Evolutionary conservation across 2,888 invertebrate species (phyloP), one percentile per base, ranked within the genome.

Genomic region (Alsophila aescularia): DNA sequence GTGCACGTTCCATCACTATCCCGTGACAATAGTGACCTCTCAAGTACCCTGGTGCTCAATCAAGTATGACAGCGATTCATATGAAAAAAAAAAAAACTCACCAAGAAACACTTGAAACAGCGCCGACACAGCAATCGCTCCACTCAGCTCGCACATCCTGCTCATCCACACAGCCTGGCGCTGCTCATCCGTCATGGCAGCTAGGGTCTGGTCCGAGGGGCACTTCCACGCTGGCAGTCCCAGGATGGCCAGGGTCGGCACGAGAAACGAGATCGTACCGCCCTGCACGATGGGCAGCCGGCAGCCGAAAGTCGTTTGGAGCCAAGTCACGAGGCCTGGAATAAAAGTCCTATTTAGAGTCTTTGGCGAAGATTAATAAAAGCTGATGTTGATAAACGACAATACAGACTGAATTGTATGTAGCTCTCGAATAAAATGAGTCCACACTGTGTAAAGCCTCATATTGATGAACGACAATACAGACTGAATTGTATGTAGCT

Each of bases 71-170:
- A n/a, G n/a, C n/a, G n/a, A n/a, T n/a, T n/a, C n/a, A n/a, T n/a
- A n/a, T n/a, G n/a, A n/a, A n/a, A n/a, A n/a, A n/a, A n/a, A n/a
- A 5, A 24, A 6, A 2, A 5, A 29, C 74, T 88, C 86, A 72
- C 96, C 97, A 44, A 96, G 90, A 39, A 96, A 75, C 1, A 97
- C 92, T 85, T 97, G 96, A 50, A 96, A 94, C 36, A 96, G 66
- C 0, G 96, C 95, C 0, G 96, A 94, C 0, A 96, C 93, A 1
- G 96, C 95, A 12, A 97, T 96, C 1, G 96, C 96, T 0, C 97
- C 97, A 0, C 96, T 96, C 15, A 97, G 85, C 74, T 96, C 96
- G 53, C 96, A 92, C 95, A 96, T 96, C 59, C 96, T 88, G 18
- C 90, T 82, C 76, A 95, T 95, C 96, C 96, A 96, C 9, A 95